Conservation (phyloP, 2,888 invertebrate genomes). For the Tetanocera ferruginea region DNA sequence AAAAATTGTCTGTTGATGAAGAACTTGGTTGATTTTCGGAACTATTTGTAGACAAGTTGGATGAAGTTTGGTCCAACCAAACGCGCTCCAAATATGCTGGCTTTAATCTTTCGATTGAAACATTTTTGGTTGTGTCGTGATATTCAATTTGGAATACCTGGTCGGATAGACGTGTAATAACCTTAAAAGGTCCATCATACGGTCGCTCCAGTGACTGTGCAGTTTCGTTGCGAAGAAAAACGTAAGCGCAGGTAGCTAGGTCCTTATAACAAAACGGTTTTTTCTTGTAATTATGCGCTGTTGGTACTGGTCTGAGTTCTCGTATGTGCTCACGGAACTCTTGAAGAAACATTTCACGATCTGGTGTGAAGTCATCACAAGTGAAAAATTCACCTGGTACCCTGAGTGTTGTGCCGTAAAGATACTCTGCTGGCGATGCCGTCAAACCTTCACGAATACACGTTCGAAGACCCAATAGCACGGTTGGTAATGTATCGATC, state of each 20-base stretch:
- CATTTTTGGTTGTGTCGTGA: conserved; percentile 23
- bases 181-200: conserved; percentile 34
- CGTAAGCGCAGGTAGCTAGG: conserved; percentile 23
- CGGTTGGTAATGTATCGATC: conserved; percentile 32
- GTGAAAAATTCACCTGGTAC: conserved; percentile 35
- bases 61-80: no score
- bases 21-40: no score
- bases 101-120: conserved; percentile 34
- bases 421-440: conserved; percentile 34
- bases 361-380: neutral
- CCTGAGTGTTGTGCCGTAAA: conserved; percentile 31
- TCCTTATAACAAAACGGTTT: conserved; percentile 41
- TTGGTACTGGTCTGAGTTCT: conserved; percentile 35
- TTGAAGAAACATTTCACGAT: conserved; percentile 11
- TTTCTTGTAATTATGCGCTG: conserved; percentile 39
- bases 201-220: conserved; percentile 34
- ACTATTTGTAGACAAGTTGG: no score
- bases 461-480: conserved; percentile 15
- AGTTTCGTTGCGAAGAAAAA: conserved; percentile 23
- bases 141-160: conserved; percentile 30
- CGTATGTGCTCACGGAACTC: conserved; percentile 24
- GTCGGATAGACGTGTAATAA: conserved; percentile 33
- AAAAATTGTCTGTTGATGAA: no score
- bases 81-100: conserved; percentile 34
- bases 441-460: neutral